Evolutionary conservation across 53 echinoderm and acorn worm species (phyloP), one percentile per base, ranked within the genome.

Genomic region (Pentamera pediparva): DNA sequence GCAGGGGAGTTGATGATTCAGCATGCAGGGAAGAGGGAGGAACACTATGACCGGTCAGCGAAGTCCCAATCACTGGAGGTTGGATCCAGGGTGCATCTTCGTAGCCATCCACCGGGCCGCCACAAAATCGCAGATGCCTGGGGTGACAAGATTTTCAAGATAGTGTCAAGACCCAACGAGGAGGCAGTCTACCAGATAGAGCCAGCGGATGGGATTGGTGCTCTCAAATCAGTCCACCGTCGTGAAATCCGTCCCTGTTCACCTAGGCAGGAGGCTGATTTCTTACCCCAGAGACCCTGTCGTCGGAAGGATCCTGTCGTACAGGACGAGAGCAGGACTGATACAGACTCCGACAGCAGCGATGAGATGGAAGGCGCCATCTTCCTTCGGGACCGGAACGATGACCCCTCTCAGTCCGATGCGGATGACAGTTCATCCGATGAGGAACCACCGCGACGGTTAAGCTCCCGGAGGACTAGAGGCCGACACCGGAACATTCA

Each of bases 61-160:
- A 39, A 37, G 1, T 59, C 58, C 27, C 43, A 24, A 41, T 61
- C 81, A 12, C 41, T 80, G 37, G 43, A 62, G 3, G 12, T 75
- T 33, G 75, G 82, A 15, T 53, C 63, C 10, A 61, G 61, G 29
- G 82, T 82, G 6, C 75, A 73, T 54, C 33, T 75, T 27, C 49
- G 43, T 26, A 56, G 19, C 28, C 82, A 82, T 52, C 82, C 75
- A 17, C 52, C 27, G 59, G 78, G 86, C 3, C 29, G 74, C 29
- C 73, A 56, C 35, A 84, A 84, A 38, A 86, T 81, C 17, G 61
- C 80, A 2, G 72, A 81, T 59, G 38, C 45, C 18, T 86, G 86
- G 82, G 34, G 47, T 8, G 9, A 59, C 17, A 43, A 59, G 11
- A 29, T 70, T 10, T 72, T 39, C 54, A 52, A 35, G 26, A 32